Base-by-base conservation (phyloP, 2,888 invertebrate genomes). In the Junonia oenone region DNA sequence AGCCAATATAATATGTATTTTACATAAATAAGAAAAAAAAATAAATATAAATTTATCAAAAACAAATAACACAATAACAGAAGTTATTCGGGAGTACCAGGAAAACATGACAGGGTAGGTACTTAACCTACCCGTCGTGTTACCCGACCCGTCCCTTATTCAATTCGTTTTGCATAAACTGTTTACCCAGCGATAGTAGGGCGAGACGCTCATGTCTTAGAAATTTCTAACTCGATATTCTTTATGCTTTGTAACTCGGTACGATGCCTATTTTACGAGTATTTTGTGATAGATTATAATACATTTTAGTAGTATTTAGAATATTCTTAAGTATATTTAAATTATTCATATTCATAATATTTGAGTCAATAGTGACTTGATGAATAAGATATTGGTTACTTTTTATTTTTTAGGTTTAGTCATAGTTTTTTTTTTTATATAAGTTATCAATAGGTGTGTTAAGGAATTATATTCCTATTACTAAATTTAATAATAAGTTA, bases 161-260 rank as follows among this genome's bases (percentile, higher is more conserved):
- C 81, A 78, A 84, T 83, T 81, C 77, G 79, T 74, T 86, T 86
- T 79, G 76, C 85, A 86, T 86, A 86, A 86, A 83, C 81, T 78
- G 83, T 86, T 84, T 83, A 84, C 79, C 61, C 68, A 70, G 61
- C 67, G 67, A 66, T 66, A 54, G 53, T 55, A 56, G 58, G 62
- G 59, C 59, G 46, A 33, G 45, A 27, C 55, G 47, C 43, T 15
- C 31, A 48, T 17, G 46, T 48, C 38, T 45, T 46, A 19, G 45
- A 43, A 53, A 57, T 59, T 51, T 52, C 49, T 53, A 59, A 59
- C 51, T 60, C 48, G 35, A 62, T 62, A 62, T 56, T 51, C 13
- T 51, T 38, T 46, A 43, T 43, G 19, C 53, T 26, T 43, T 40
- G 13, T 26, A 17, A 26, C 43, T 26, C 43, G 43, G 19, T 43